Evolutionary conservation across 1,140 invertebrate genomes (phyloP).

Genomic region (Pachypeltis micranthus): DNA sequence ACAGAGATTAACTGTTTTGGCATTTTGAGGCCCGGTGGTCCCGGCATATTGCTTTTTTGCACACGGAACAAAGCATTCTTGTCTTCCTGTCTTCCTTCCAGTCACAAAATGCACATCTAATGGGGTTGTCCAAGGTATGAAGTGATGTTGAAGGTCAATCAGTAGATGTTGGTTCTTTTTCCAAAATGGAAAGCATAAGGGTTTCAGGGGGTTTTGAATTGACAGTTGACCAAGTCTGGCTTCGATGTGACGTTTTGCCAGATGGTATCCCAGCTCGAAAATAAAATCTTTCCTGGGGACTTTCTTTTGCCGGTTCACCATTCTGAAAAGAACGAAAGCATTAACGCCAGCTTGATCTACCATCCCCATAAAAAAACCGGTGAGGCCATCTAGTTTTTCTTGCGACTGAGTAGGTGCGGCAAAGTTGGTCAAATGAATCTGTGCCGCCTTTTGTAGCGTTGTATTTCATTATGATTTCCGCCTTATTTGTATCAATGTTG

Average conservation of each 20-base stretch:
- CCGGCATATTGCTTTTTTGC: slow-evolving; percentile 10
- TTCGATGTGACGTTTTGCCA: slow-evolving; percentile 5
- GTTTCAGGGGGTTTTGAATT: slow-evolving; percentile 6
- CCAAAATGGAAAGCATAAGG: slow-evolving; percentile 3
- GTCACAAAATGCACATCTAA: slow-evolving; percentile 11
- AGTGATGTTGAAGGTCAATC: slow-evolving; percentile 5
- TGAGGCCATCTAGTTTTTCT: slow-evolving; percentile 29
- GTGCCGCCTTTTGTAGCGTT: slow-evolving; percentile 31
- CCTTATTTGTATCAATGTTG: slow-evolving; percentile 25
- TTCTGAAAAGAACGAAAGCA: slow-evolving; percentile 22
- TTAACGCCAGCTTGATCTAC: slow-evolving; percentile 25
- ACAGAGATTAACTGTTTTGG: too few species aligned
- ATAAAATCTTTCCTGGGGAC: slow-evolving; percentile 12
- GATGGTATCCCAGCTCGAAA: neutral
- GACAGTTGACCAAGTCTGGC: neutral
- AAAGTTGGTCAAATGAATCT: slow-evolving; percentile 30
- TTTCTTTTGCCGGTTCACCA: slow-evolving; percentile 18
- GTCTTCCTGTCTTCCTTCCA: slow-evolving; percentile 14
- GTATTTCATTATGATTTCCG: slow-evolving; percentile 28
- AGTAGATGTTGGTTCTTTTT: neutral
- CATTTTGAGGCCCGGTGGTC: slow-evolving; percentile 12
- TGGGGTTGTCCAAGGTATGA: slow-evolving; percentile 6
- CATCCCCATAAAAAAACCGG: slow-evolving; percentile 23
- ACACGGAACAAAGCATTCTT: slow-evolving; percentile 12
- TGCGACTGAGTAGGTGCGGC: slow-evolving; percentile 22